Conservation (phyloP, 2,797 vertebrate genomes). For the Scyliorhinus canicula region DNA sequence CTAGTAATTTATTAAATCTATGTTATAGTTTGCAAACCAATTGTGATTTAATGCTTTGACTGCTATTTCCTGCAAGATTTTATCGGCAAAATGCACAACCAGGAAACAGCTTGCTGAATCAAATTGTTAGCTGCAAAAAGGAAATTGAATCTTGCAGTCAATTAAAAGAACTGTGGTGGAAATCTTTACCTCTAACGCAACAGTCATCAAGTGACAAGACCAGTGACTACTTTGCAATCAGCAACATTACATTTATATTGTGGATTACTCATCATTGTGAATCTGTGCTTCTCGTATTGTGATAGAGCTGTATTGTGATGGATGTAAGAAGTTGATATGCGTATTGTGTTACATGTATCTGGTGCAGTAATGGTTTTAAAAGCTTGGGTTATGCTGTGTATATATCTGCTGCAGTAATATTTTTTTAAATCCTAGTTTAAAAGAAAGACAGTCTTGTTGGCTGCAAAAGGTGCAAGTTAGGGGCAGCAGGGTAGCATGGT, state of each 20-base stretch:
- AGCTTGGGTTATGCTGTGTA: too few species aligned
- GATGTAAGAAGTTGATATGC: too few species aligned
- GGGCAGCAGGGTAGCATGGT: too few species aligned
- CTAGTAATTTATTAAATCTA: not conserved
- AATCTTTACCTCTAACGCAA: not conserved
- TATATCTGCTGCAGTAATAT: too few species aligned
- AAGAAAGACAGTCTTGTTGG: too few species aligned
- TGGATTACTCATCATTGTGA: not conserved
- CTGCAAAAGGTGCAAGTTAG: too few species aligned
- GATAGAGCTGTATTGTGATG: not conserved
- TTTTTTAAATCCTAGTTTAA: too few species aligned
- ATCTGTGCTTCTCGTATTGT: not conserved
- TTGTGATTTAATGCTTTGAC: too few species aligned
- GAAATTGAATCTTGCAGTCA: not conserved
- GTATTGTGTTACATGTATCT: too few species aligned
- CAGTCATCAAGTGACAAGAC: not conserved
- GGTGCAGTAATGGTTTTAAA: too few species aligned
- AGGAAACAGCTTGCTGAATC: not conserved
- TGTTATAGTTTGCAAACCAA: not conserved
- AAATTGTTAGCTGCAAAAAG: not conserved
- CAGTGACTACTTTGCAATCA: not conserved
- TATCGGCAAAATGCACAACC: not conserved
- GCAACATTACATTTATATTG: not conserved
- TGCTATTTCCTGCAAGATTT: not conserved
- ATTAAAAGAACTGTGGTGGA: not conserved